A percentile compares a stretch with the other conserved stretches of the same genome.
phyloP scores from a whole-genome alignment of 2,113 vertebrate species.

The Eurystomus gularis region DNA sequence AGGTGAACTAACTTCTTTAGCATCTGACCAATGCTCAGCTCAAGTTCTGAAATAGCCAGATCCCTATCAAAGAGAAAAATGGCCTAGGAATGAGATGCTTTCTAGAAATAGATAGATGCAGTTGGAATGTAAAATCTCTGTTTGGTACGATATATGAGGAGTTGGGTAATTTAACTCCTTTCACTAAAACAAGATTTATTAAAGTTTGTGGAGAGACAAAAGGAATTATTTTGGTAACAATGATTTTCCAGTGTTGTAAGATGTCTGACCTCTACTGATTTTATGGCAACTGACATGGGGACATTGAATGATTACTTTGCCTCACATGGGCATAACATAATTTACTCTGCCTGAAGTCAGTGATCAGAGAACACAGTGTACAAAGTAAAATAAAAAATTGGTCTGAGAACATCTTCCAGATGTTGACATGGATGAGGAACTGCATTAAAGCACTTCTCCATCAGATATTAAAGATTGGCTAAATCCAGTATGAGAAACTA shows the following conservation, averaged over 20 bases:
- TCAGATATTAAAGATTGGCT: background rate
- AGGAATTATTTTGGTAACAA: slow-evolving; percentile 19
- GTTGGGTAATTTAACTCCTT: background rate
- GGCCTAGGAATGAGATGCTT: background rate
- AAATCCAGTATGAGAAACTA: background rate
- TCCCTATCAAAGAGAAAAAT: slow-evolving; percentile 2
- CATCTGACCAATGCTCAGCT: background rate
- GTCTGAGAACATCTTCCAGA: background rate
- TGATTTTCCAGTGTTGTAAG: background rate
- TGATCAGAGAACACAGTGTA: background rate
- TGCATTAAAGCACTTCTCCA: background rate
- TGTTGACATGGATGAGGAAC: background rate
- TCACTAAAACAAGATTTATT: slow-evolving; percentile 10
- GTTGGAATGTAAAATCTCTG: background rate
- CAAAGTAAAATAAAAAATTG: background rate
- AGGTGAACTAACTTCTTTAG: background rate
- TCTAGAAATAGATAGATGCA: background rate
- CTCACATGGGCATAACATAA: background rate
- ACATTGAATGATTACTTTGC: background rate
- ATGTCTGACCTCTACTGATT: slow-evolving; percentile 8
- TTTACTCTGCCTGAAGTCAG: slow-evolving; percentile 7
- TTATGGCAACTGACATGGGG: background rate
- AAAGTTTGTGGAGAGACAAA: slow-evolving; percentile 35
- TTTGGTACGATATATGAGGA: background rate
- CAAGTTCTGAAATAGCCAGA: background rate